These are phyloP conservation scores for Tachuris rubrigastra DNA, from an alignment of 2,113 vertebrate species.

Conservation along the genomic window DNA sequence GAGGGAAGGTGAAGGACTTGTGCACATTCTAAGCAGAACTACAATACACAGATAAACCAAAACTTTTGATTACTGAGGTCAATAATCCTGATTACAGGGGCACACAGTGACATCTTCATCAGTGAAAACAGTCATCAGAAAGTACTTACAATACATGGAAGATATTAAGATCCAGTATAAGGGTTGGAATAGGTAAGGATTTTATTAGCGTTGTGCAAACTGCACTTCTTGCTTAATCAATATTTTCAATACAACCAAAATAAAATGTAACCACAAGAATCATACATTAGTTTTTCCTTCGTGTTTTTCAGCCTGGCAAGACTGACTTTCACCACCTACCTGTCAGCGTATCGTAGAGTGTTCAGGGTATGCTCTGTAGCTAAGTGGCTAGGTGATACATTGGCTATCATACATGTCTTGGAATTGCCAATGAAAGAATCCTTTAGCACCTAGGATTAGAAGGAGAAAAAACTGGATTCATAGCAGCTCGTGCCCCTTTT, in stretches of 20 bases:
- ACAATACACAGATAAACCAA: background rate
- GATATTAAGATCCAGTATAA: background rate
- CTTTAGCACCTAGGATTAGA: slow-evolving; percentile 82
- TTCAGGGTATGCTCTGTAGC: slow-evolving; percentile 91
- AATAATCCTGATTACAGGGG: background rate
- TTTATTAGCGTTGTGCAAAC: background rate
- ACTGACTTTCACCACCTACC: slow-evolving; percentile 71
- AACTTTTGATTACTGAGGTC: background rate
- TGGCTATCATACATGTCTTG: slow-evolving; percentile 94
- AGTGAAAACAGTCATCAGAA: background rate
- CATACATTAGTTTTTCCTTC: background rate
- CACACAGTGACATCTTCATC: background rate
- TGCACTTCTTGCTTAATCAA: background rate
- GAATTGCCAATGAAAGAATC: slow-evolving; percentile 93
- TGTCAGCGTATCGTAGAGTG: slow-evolving; percentile 90
- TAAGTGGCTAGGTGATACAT: slow-evolving; percentile 85
- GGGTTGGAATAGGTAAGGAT: background rate
- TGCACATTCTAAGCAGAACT: background rate
- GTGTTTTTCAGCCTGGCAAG: background rate
- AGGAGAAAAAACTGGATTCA: background rate
- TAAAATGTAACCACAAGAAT: background rate
- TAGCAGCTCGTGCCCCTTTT: background rate
- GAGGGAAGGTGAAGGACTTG: background rate
- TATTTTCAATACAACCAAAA: background rate
- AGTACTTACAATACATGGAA: background rate